Evolutionary conservation across 2,888 invertebrate genomes (phyloP).

Genomic region (Ornithoptera alexandrae): DNA sequence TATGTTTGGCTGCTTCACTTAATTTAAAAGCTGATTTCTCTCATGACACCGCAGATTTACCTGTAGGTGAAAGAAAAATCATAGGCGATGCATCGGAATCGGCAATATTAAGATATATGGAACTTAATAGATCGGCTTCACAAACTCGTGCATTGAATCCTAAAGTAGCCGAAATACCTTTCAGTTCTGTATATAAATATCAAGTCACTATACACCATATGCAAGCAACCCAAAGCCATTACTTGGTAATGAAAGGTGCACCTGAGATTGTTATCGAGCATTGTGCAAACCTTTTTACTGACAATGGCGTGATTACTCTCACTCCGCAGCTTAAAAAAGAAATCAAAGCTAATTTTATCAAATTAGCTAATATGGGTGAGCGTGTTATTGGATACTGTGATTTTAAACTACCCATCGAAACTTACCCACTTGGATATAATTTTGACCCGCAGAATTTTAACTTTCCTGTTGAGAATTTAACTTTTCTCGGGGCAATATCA

Average conservation of each 20-base stretch:
- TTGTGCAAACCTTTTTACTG: constrained; percentile 78
- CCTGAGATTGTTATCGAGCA: constrained; percentile 85
- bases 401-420: constrained; percentile 76
- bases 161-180: constrained; percentile 83
- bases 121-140: constrained; percentile 79
- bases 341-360: constrained; percentile 84
- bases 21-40: constrained; percentile 87
- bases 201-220: constrained; percentile 85
- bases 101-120: constrained; percentile 84
- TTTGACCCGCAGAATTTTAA: constrained; percentile 82
- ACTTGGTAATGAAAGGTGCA: constrained; percentile 88
- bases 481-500: constrained; percentile 83
- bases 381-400: constrained; percentile 92
- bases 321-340: constrained; percentile 70
- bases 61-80: constrained; percentile 75
- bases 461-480: constrained; percentile 82
- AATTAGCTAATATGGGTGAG: constrained; percentile 91
- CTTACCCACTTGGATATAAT: constrained; percentile 72
- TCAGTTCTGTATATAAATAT: constrained; percentile 85
- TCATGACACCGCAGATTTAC: constrained; percentile 67
- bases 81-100: constrained; percentile 86
- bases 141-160: constrained; percentile 72
- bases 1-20: constrained; percentile 80
- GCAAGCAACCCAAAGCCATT: constrained; percentile 69
- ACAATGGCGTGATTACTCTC: constrained; percentile 76